Evolutionary conservation across 2,797 vertebrate species (phyloP).

Genomic region (Rhincodon typus): DNA sequence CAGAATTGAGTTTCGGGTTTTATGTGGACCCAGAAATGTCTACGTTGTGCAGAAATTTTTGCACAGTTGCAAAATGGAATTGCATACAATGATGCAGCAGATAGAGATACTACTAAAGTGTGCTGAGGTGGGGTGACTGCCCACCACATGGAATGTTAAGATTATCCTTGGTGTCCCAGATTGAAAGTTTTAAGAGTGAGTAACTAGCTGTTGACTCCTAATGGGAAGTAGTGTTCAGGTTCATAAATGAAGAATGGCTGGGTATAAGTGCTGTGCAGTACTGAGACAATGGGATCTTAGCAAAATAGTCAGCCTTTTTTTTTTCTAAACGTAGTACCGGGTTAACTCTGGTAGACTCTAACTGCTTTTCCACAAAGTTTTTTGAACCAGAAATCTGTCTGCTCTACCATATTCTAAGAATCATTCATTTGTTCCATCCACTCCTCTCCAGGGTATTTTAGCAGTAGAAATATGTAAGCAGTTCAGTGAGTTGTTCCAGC

Average conservation of each 20-base stretch:
- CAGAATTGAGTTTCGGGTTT: too few species aligned
- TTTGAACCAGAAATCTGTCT: background rate
- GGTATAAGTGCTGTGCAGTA: background rate
- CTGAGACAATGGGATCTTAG: background rate
- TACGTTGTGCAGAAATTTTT: background rate
- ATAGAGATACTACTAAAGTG: background rate
- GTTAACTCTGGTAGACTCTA: background rate
- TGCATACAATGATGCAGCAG: background rate
- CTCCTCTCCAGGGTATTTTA: slow-evolving; percentile 18
- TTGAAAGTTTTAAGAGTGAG: background rate
- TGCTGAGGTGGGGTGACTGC: background rate
- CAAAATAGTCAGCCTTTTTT: background rate
- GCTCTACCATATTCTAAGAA: slow-evolving; percentile 17
- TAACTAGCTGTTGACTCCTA: too few species aligned
- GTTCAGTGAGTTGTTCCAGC: background rate
- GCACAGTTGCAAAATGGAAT: background rate
- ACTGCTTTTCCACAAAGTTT: background rate
- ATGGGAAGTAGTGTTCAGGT: background rate
- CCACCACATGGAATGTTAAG: background rate
- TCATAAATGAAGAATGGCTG: background rate
- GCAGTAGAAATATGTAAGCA: slow-evolving; percentile 1
- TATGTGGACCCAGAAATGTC: too few species aligned
- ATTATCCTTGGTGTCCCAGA: background rate
- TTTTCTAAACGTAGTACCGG: background rate
- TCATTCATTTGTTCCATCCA: slow-evolving; percentile 1